These are phyloP conservation scores for Orthosia incerta DNA, from an alignment of 2,888 invertebrate species.

Conservation along the genomic window DNA sequence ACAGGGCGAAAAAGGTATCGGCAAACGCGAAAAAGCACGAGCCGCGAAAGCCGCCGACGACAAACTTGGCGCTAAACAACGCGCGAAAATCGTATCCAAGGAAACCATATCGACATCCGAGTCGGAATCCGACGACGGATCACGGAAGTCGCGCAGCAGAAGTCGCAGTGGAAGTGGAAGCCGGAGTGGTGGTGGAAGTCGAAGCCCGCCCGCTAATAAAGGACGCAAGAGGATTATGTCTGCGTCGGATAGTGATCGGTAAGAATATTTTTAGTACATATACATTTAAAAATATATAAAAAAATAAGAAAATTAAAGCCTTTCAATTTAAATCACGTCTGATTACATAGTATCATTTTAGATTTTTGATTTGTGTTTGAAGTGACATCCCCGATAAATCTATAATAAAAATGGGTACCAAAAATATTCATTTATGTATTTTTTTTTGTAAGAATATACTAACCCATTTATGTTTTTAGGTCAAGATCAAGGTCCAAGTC, in stretches of 20 bases:
- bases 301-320: too few species aligned
- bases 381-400: too few species aligned
- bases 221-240: conserved; percentile 92
- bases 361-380: too few species aligned
- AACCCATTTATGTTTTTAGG: conserved; percentile 23
- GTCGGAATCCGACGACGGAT: conserved; percentile 92
- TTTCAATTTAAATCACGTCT: too few species aligned
- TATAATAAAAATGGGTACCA: too few species aligned
- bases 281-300: too few species aligned
- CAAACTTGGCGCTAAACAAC: conserved; percentile 95
- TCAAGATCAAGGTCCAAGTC: conserved; percentile 80
- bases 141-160: conserved; percentile 79
- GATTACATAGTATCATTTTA: too few species aligned
- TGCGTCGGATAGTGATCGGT: conserved; percentile 91
- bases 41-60: conserved; percentile 89
- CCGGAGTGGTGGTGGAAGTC: conserved; percentile 76
- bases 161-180: conserved; percentile 77
- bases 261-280: conserved; percentile 27
- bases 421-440: too few species aligned
- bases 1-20: conserved; percentile 85
- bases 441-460: too few species aligned
- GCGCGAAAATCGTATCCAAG: conserved; percentile 97
- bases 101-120: conserved; percentile 98
- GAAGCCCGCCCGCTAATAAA: conserved; percentile 85
- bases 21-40: conserved; percentile 82